Evolutionary conservation across 2,888 invertebrate species (phyloP), one percentile per base, ranked within the genome.

Genomic region (Hololepta plana): DNA sequence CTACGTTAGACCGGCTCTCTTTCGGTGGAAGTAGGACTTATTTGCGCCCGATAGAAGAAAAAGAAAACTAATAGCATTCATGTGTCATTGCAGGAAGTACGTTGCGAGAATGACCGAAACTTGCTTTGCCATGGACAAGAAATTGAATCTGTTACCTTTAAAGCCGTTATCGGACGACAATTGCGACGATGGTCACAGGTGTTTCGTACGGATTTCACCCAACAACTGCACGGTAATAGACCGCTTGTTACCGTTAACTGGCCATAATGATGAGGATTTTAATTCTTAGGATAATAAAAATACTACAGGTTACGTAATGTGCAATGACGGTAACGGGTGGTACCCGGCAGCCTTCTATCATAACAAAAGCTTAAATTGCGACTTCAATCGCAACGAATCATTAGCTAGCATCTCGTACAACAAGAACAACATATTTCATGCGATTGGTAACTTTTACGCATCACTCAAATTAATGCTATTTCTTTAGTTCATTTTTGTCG

Each of bases 301-400:
- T n/a, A n/a, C n/a, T n/a, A n/a, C n/a, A 34, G 80, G 79, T 15
- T 61, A 67, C 11, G 60, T 81, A 9, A 67, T 68, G 20, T 82
- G 81, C 40, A 65, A 67, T 21, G 60, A 66, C 6, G 55, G 58
- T 4, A 47, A 48, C 6, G 74, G 72, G 11, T 81, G 80, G 79
- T 73, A 70, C 46, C 76, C 79, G 0, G 63, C 67, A 3, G 74
- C 75, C 1, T 57, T 72, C 5, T 80, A 70, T 40, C 54, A 33
- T 23, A 67, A 68, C 29, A 55, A 59, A 20, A 53, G 59, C 37
- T 65, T 68, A 4, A 29, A 55, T 28, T 72, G 72, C 38, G 64
- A 62, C 3, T 55, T 68, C 23, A 43, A 46, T 19, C 46, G 49
- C 8, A 47, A 40, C 4, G 55, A 57, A 27, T 44, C 53, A 15